Evolutionary conservation across 2,888 invertebrate species (phyloP).

Genomic region (Liopterus haemorrhoidalis): DNA sequence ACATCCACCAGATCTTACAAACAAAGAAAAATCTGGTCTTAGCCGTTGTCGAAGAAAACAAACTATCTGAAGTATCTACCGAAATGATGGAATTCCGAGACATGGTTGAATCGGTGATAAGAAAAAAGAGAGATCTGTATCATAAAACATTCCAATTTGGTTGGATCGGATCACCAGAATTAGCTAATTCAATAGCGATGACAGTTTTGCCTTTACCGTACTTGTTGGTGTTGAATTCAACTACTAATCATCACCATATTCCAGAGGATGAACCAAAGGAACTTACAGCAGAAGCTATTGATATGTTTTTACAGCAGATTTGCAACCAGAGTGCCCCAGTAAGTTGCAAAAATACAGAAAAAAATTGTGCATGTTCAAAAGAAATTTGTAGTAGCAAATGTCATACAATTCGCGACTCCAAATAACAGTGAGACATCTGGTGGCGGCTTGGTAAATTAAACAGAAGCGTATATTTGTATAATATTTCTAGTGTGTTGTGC

Average conservation of each 20-base stretch:
- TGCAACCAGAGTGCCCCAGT: conserved; percentile 74
- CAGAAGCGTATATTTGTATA: too few species aligned
- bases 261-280: conserved; percentile 78
- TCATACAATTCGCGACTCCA: too few species aligned
- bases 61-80: conserved; percentile 69
- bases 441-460: too few species aligned
- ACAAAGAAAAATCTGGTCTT: conserved; percentile 83
- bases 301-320: conserved; percentile 70
- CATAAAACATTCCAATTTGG: conserved; percentile 88
- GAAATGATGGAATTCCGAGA: conserved; percentile 75
- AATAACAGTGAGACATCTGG: too few species aligned
- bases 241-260: conserved; percentile 86
- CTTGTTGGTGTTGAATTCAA: conserved; percentile 84
- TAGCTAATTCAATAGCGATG: conserved; percentile 93
- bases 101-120: conserved; percentile 39
- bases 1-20: conserved; percentile 74
- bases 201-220: conserved; percentile 75
- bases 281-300: conserved; percentile 72
- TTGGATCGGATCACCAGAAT: conserved; percentile 85
- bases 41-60: conserved; percentile 83
- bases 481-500: too few species aligned
- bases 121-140: conserved; percentile 66
- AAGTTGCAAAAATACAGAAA: too few species aligned
- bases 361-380: too few species aligned
- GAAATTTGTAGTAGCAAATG: background rate